Evolutionary conservation across 30 jellyfish, hydroid and myxozoan genomes (phyloP).

Genomic region (Clytia hemisphaerica): DNA sequence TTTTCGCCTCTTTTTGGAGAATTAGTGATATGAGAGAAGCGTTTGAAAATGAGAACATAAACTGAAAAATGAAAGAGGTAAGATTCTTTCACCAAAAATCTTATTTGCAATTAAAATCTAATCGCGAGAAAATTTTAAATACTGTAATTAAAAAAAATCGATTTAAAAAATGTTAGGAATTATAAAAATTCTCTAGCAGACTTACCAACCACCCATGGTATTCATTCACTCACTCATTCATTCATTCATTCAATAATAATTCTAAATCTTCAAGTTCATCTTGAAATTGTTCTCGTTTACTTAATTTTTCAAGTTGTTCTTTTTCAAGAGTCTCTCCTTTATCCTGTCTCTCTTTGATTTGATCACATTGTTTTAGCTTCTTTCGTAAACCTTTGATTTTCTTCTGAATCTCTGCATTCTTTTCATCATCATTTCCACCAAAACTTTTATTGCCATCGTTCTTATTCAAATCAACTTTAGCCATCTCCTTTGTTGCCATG

Average conservation of each 20-base stretch:
- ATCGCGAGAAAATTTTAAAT: too few relatives aligned
- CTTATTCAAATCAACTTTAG: not conserved
- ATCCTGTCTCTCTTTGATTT: conserved; percentile 45
- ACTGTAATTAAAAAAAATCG: too few relatives aligned
- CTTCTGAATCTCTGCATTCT: conserved; percentile 39
- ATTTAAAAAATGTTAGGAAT: too few relatives aligned
- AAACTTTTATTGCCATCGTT: not conserved
- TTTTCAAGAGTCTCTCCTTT: conserved; percentile 62
- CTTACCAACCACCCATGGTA: too few relatives aligned
- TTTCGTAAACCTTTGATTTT: conserved; percentile 58
- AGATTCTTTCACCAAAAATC: too few relatives aligned
- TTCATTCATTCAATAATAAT: conserved; percentile 21
- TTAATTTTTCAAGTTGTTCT: conserved; percentile 73
- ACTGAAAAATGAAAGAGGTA: too few relatives aligned
- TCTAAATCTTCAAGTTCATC: conserved; percentile 83
- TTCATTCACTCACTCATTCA: too few relatives aligned
- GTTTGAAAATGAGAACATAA: too few relatives aligned
- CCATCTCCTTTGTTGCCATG: not conserved
- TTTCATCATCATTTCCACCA: not conserved
- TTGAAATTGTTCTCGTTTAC: conserved; percentile 37
- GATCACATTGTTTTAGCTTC: conserved; percentile 80
- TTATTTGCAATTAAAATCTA: too few relatives aligned
- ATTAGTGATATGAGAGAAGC: too few relatives aligned
- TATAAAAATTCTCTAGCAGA: too few relatives aligned
- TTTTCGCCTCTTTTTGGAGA: too few relatives aligned